Evolutionary conservation across 2,888 invertebrate species (phyloP).

Genomic region (Saturnia japonica): DNA sequence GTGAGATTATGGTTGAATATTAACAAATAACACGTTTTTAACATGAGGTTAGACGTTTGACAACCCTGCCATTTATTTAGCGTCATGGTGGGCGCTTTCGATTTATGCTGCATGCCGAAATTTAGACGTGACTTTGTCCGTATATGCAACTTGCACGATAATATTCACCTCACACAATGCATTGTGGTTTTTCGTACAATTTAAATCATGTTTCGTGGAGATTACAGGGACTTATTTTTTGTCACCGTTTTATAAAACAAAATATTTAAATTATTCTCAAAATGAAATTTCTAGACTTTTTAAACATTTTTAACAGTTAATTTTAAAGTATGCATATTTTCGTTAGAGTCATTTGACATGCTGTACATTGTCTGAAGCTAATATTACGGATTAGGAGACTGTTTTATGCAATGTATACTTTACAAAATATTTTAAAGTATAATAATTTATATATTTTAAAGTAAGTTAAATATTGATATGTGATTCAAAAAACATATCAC

Average conservation of each 20-base stretch:
- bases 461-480: no score
- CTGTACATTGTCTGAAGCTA: no score
- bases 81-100: conserved; percentile 28
- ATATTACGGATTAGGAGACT: no score
- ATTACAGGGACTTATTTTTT: neutral
- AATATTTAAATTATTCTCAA: neutral
- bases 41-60: conserved; percentile 11
- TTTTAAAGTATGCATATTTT: no score
- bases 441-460: no score
- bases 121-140: conserved; percentile 33
- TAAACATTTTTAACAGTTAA: neutral
- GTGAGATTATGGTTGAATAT: no score
- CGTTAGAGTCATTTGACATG: no score
- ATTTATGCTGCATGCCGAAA: conserved; percentile 45
- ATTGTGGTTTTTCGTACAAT: neutral
- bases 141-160: conserved; percentile 29
- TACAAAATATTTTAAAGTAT: no score
- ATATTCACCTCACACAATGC: conserved; percentile 22
- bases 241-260: neutral
- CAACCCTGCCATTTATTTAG: conserved; percentile 27
- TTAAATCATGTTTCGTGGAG: conserved; percentile 2
- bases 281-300: neutral
- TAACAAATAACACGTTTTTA: neutral
- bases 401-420: no score
- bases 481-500: no score